Base-by-base conservation (phyloP, 2,113 vertebrate species). In the Cranoglanis bouderius region DNA sequence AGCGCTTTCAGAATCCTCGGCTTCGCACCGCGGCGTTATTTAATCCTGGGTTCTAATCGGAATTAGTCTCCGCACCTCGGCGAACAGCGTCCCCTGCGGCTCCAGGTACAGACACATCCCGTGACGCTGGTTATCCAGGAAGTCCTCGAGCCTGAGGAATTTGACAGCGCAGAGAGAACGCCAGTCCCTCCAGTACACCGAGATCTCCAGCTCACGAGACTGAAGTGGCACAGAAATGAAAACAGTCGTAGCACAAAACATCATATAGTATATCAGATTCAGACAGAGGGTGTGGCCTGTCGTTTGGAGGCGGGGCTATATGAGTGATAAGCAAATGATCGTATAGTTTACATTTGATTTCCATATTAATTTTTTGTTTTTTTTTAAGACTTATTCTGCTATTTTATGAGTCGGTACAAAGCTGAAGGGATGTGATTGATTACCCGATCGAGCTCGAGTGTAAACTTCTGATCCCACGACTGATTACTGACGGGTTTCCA, bases 381-480 rank as follows among this genome's bases (percentile, higher is more conserved):
- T 16, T n/a, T n/a, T n/a, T n/a, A n/a, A 51, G 51, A 55, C 14
- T 55, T 55, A 18, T 55, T 55, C 53, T 55, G 53, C 14, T 55
- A 55, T 55, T 55, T 49, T 49, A 8, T 1, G 49, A 49, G 49
- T 49, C 49, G 3, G 43, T 46, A 4, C 43, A n/a, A n/a, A n/a
- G n/a, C n/a, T n/a, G n/a, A n/a, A n/a, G n/a, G n/a, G n/a, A n/a
- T n/a, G n/a, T n/a, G n/a, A n/a, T n/a, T n/a, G n/a, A n/a, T n/a
- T 98, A 99, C 98, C 97, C 98, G 96, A 94, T 99, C 98, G 89
- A 99, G 96, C 94, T 99, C 98, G 96, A 99, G 96, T 92, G 98
- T 98, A 95, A 99, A 99, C 95, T 99, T 99, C 95, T 99, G 98
- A 94, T 99, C 98, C 98, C 98, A 99, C 35, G 98, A 97, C 94